These are phyloP conservation scores for Sesia apiformis DNA, from an alignment of 2,888 invertebrate genomes.

Conservation along the genomic window DNA sequence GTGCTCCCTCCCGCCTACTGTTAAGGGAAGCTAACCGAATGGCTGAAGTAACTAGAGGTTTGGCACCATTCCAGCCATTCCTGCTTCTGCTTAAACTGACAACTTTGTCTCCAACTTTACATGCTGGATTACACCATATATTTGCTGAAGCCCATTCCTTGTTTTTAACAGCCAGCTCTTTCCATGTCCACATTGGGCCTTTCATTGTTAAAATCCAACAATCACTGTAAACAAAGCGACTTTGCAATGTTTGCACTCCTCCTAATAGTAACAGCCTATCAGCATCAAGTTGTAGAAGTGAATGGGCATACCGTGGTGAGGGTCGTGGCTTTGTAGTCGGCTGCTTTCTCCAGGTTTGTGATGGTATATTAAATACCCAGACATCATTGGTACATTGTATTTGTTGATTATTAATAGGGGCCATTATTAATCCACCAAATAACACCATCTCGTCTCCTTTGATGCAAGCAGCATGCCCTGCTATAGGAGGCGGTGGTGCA, in stretches of 20 bases:
- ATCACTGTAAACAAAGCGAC: constrained; percentile 85
- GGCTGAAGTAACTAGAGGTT: constrained; percentile 72
- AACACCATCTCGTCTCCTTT: constrained; percentile 88
- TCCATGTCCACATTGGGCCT: constrained; percentile 82
- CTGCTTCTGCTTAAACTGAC: constrained; percentile 81
- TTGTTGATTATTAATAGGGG: constrained; percentile 59
- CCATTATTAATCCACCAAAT: constrained; percentile 81
- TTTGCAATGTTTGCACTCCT: constrained; percentile 90
- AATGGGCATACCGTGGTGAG: constrained; percentile 92
- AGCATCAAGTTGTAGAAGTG: constrained; percentile 87
- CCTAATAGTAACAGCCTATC: constrained; percentile 87
- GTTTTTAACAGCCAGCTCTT: constrained; percentile 82
- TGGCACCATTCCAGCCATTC: constrained; percentile 67
- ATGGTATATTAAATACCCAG: constrained; percentile 89
- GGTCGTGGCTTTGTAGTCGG: constrained; percentile 81
- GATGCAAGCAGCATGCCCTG: constrained; percentile 94
- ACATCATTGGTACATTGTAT: constrained; percentile 84
- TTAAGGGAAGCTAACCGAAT: constrained; percentile 52
- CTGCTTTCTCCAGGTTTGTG: constrained; percentile 85
- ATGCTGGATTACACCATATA: constrained; percentile 95
- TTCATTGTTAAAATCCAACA: constrained; percentile 92
- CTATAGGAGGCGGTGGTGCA: constrained; percentile 88
- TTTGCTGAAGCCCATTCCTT: constrained; percentile 87
- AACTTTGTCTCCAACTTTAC: constrained; percentile 83
- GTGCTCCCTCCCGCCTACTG: constrained; percentile 53